Evolutionary conservation across 2,113 vertebrate species (phyloP).

Genomic region (Hylia prasina): DNA sequence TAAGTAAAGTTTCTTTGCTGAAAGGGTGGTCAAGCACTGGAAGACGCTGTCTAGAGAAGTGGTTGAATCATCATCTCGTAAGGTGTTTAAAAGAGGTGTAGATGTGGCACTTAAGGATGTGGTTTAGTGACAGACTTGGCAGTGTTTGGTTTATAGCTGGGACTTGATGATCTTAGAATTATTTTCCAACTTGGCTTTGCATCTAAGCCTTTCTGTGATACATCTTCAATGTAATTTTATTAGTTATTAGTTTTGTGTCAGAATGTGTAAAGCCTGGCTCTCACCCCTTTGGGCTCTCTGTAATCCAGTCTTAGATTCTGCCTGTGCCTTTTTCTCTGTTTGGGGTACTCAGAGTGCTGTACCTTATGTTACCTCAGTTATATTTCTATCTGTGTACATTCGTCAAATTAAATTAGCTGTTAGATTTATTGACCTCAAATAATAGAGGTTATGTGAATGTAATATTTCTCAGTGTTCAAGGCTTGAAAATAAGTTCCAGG

Average conservation of each 20-base stretch:
- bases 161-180: neutral
- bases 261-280: neutral
- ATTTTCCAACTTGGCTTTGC: neutral
- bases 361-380: neutral
- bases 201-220: neutral
- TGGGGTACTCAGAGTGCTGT: neutral
- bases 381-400: neutral
- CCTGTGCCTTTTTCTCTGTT: neutral
- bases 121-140: neutral
- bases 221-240: neutral
- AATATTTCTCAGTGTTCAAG: neutral
- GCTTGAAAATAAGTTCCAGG: neutral
- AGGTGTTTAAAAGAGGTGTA: neutral
- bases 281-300: neutral
- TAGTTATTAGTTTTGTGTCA: neutral
- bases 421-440: neutral
- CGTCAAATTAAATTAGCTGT: neutral
- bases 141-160: neutral
- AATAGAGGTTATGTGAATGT: neutral
- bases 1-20: neutral
- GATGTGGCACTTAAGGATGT: neutral
- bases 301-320: neutral
- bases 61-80: neutral
- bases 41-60: neutral
- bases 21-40: neutral